These are phyloP conservation scores for Mesochorus sp. DNA, from an alignment of 2,888 invertebrate genomes.

Conservation along the genomic window DNA sequence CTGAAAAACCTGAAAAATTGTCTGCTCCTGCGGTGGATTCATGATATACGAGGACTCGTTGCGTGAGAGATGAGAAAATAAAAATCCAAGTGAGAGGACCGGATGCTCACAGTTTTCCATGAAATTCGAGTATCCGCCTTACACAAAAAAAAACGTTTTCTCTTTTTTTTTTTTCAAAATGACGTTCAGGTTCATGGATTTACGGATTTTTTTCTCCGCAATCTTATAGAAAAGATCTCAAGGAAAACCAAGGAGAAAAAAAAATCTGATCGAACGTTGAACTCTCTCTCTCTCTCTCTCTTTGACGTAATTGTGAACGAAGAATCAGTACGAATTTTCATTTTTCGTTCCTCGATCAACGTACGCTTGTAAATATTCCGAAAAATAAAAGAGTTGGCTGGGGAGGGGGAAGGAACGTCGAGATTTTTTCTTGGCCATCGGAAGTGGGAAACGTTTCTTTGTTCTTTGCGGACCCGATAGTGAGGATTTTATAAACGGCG, in stretches of 20 bases:
- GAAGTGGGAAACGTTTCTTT: slow-evolving; percentile 60
- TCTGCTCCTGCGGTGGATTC: too few species aligned
- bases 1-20: too few species aligned
- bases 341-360: too few species aligned
- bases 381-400: background rate
- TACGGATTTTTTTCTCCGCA: background rate
- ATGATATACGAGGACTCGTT: too few species aligned
- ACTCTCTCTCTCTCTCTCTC: too few species aligned
- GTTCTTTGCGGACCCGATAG: slow-evolving; percentile 54
- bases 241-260: background rate
- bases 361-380: too few species aligned
- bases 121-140: slow-evolving; percentile 60
- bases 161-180: slow-evolving; percentile 1
- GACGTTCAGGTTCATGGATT: slow-evolving; percentile 29
- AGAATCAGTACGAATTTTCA: too few species aligned
- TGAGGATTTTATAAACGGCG: slow-evolving; percentile 29
- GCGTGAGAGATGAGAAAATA: background rate
- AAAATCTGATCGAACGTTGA: background rate
- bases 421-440: slow-evolving; percentile 18
- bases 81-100: slow-evolving; percentile 34
- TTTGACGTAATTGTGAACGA: too few species aligned
- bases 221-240: background rate
- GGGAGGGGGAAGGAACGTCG: background rate
- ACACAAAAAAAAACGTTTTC: slow-evolving; percentile 34
- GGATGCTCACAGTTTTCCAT: slow-evolving; percentile 53